These are phyloP conservation scores for Lepidurus packardi DNA, from an alignment of 1,140 invertebrate genomes.

Conservation along the genomic window DNA sequence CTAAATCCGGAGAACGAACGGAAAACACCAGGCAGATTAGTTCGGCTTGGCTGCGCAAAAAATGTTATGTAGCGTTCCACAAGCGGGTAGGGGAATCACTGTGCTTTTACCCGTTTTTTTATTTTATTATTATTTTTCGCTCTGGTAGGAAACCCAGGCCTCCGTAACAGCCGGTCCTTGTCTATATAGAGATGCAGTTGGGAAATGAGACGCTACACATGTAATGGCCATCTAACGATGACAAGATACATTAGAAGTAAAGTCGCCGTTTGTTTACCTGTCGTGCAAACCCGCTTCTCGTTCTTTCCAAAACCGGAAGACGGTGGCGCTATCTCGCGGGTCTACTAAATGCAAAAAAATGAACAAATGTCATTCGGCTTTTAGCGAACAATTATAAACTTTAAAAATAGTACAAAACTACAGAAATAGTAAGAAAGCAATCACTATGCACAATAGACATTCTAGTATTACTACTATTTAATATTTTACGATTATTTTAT, in stretches of 20 bases:
- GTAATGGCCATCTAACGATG: not conserved
- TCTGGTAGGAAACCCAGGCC: not conserved
- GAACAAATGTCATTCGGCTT: not conserved
- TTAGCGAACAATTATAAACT: not conserved
- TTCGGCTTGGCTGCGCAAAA: not conserved
- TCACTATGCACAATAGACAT: too few relatives aligned
- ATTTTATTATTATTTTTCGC: not conserved
- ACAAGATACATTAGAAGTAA: not conserved
- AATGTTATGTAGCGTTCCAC: not conserved
- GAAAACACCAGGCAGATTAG: not conserved
- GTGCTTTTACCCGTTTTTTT: slow-evolving; percentile 2
- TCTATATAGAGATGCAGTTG: not conserved
- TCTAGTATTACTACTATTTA: too few relatives aligned
- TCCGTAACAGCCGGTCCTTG: slow-evolving; percentile 13
- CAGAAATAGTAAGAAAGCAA: too few relatives aligned
- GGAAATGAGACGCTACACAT: not conserved
- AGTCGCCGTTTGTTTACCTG: not conserved
- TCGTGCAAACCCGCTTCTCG: slow-evolving; percentile 29
- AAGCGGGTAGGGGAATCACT: not conserved
- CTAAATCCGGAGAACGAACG: not conserved
- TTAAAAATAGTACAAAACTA: not conserved
- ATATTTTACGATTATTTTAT: too few relatives aligned
- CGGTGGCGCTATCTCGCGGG: slow-evolving; percentile 31
- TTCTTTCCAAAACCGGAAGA: slow-evolving; percentile 32
- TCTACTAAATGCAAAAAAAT: slow-evolving; percentile 8